Evolutionary conservation across 2,797 vertebrate species (phyloP).

Genomic region (Gymnothorax reevesii): DNA sequence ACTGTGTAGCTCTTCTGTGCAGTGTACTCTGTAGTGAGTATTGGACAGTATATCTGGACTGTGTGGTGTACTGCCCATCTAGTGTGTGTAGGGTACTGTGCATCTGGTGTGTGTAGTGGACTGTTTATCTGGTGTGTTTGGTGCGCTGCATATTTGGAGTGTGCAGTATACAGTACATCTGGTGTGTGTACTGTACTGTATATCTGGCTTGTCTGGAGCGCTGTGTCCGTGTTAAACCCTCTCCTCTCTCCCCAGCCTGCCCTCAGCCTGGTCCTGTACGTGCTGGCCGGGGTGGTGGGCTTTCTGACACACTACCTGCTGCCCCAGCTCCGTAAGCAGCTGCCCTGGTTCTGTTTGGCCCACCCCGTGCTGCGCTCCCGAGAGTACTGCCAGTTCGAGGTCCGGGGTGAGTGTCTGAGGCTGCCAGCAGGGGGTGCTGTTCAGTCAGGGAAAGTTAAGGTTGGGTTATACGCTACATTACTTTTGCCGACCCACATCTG

Average conservation of each 20-base stretch:
- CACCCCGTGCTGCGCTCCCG: slow-evolving; percentile 86
- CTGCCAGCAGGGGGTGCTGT: background rate
- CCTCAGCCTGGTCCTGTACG: slow-evolving; percentile 84
- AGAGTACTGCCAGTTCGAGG: slow-evolving; percentile 92
- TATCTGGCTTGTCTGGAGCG: too few species aligned
- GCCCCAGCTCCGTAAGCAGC: slow-evolving; percentile 89
- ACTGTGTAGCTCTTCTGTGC: too few species aligned
- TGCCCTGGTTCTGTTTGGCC: slow-evolving; percentile 90
- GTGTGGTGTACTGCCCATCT: too few species aligned
- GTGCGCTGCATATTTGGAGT: too few species aligned
- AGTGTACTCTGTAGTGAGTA: too few species aligned
- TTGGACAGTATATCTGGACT: too few species aligned
- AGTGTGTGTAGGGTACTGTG: too few species aligned
- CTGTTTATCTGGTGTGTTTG: too few species aligned
- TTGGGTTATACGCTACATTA: background rate
- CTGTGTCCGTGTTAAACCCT: background rate
- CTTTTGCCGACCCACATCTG: too few species aligned
- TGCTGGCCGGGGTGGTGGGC: slow-evolving; percentile 83
- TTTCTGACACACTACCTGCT: slow-evolving; percentile 89
- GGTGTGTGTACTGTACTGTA: too few species aligned
- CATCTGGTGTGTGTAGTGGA: too few species aligned
- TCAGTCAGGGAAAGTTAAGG: background rate
- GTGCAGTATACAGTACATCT: too few species aligned
- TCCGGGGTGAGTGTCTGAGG: slow-evolving; percentile 77
- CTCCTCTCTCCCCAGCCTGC: slow-evolving; percentile 73